Percentiles rank a stretch among this genome's conserved stretches.
These are phyloP conservation scores for Camponotus pennsylvanicus DNA, from an alignment of 1,140 invertebrate species.

Conservation along the genomic window DNA sequence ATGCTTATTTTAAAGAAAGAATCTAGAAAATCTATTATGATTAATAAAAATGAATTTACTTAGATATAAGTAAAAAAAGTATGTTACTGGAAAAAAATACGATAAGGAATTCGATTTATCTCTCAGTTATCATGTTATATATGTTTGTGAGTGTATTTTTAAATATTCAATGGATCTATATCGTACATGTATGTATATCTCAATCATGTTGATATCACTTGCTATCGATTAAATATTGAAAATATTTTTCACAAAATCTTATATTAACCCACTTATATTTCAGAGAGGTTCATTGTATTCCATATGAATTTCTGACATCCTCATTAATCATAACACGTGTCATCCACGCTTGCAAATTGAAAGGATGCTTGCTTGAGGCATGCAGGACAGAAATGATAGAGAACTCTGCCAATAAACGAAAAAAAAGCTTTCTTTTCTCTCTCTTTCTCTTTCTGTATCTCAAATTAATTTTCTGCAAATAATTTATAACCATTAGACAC, in stretches of 20 bases:
- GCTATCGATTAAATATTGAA: not conserved
- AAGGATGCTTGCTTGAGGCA: not conserved
- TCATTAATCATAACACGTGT: slow-evolving; percentile 12
- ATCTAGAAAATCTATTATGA: not conserved
- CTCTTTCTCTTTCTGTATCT: not conserved
- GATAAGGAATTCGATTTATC: not conserved
- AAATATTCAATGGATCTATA: not conserved
- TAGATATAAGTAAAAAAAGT: not conserved
- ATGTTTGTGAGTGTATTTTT: not conserved
- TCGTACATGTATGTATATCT: not conserved
- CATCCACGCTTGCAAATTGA: not conserved
- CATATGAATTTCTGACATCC: slow-evolving; percentile 23
- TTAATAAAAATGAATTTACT: not conserved
- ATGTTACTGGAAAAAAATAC: not conserved
- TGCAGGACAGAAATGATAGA: slow-evolving; percentile 14
- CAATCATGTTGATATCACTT: not conserved
- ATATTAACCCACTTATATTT: slow-evolving; percentile 24
- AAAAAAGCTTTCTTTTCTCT: not conserved
- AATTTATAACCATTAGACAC: slow-evolving; percentile 9
- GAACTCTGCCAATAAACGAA: not conserved
- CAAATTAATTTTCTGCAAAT: not conserved
- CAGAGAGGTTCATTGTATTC: slow-evolving; percentile 22
- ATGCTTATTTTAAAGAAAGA: not conserved
- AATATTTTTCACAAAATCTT: slow-evolving; percentile 30
- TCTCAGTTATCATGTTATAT: slow-evolving; percentile 23